phyloP scores from a whole-genome alignment of 2,888 invertebrate species.

The Tetheella fluctuosa region DNA sequence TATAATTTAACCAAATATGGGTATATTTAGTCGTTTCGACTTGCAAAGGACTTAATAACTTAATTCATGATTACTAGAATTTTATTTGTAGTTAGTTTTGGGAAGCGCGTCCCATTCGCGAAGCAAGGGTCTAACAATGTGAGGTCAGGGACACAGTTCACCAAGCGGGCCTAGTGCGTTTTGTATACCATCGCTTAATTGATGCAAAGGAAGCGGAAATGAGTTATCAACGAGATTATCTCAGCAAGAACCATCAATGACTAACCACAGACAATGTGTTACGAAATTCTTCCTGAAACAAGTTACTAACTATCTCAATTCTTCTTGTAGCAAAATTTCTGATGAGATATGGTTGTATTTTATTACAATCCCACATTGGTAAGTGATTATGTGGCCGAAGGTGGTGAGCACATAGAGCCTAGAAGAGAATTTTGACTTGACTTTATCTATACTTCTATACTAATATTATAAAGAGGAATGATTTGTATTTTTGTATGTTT shows the following conservation, averaged over 20 bases:
- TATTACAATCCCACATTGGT: background rate
- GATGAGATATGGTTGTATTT: background rate
- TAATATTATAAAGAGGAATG: too few relatives aligned
- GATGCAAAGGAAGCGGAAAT: slow-evolving; percentile 9
- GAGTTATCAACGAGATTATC: slow-evolving; percentile 9
- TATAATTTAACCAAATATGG: too few relatives aligned
- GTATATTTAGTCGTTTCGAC: too few relatives aligned
- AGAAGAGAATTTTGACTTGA: too few relatives aligned
- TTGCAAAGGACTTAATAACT: too few relatives aligned
- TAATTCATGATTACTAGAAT: too few relatives aligned
- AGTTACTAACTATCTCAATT: background rate
- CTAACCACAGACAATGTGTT: slow-evolving; percentile 4
- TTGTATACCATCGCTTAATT: slow-evolving; percentile 5
- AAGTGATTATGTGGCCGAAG: too few relatives aligned
- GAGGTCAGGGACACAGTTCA: background rate
- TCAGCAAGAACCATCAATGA: slow-evolving; percentile 8
- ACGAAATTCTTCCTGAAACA: background rate
- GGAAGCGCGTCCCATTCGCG: too few relatives aligned
- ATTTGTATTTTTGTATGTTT: too few relatives aligned
- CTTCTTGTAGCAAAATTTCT: background rate
- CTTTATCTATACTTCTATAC: too few relatives aligned
- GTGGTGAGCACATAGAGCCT: too few relatives aligned
- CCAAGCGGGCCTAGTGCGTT: background rate
- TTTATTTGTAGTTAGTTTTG: too few relatives aligned
- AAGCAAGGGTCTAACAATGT: background rate